Base-by-base conservation (phyloP, 53 echinoderm and acorn worm species). In the Henricia sp. region DNA sequence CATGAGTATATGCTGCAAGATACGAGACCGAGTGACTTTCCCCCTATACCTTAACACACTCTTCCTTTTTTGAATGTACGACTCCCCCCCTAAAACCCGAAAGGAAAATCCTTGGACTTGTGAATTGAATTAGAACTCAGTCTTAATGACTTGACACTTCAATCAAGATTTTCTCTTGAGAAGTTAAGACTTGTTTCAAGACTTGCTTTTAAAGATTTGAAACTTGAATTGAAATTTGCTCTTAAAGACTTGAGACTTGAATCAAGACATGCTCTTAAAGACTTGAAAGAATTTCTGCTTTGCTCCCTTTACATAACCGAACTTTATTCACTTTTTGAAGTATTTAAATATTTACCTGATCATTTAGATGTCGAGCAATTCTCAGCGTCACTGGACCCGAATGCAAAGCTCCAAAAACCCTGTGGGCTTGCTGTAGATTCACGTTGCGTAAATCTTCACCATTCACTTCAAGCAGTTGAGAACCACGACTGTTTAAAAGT, bases 381-480 rank as follows among this genome's bases (percentile, higher is more conserved):
- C 92, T 92, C 44, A 99, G 70, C 14, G 58, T 70, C 44, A 99
- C 99, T 0, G 88, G 88, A 16, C 99, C 99, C 1, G 91, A 84
- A 20, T 94, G 86, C 0, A 99, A 59, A 38, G 70, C 85, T 11
- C 95, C 92, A 51, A 94, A 92, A 13, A 99, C 86, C 67, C 69
- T 87, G 71, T 99, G 89, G 9, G 95, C 99, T 25, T 92, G 84
- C 34, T 90, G 88, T 3, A 94, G 80, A 34, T 82, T 66, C 1
- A 92, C 92, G 56, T 99, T 95, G 68, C 82, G 68, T 62, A 99
- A 82, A 30, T 91, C 91, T 43, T 92, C 88, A 23, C 99, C 95
- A 16, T 99, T 99, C 9, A 99, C 89, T 14, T 90, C 86, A 57
- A 99, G 62, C n/a, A 99, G 78, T 72, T 92, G 92, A 28, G 95